Percentiles rank a stretch among this genome's conserved stretches.
Evolutionary conservation across 2,888 invertebrate genomes (phyloP).

Genomic region (Ophion ventricosus): DNA sequence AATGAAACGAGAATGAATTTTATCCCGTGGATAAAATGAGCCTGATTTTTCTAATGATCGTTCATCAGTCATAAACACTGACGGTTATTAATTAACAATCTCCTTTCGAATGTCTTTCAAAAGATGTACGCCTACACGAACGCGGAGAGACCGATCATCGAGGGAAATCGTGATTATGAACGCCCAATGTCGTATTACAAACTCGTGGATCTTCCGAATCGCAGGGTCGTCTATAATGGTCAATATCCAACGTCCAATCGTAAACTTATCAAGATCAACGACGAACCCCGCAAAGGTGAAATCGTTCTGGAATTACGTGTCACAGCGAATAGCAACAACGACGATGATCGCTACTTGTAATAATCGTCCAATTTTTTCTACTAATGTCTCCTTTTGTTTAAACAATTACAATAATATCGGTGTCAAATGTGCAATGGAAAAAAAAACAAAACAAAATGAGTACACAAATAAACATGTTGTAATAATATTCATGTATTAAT

Average conservation of each 20-base stretch:
- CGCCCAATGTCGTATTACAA: constrained; percentile 72
- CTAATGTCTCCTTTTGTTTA: not conserved
- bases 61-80: too few relatives aligned
- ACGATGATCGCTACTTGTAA: constrained; percentile 30
- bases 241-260: constrained; percentile 69
- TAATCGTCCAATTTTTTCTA: not conserved
- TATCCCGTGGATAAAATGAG: too few relatives aligned
- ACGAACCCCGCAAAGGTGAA: constrained; percentile 74
- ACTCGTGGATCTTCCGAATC: constrained; percentile 71
- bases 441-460: not conserved
- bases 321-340: constrained; percentile 76
- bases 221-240: constrained; percentile 70
- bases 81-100: not conserved
- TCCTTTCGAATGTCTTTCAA: not conserved
- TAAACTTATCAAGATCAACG: constrained; percentile 71
- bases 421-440: constrained; percentile 5
- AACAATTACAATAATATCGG: not conserved
- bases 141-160: constrained; percentile 70
- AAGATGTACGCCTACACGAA: constrained; percentile 63
- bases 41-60: too few relatives aligned
- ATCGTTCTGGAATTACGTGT: constrained; percentile 79
- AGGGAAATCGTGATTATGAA: constrained; percentile 70
- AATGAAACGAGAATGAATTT: too few relatives aligned
- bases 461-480: too few relatives aligned
- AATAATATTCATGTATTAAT: too few relatives aligned